A percentile compares a stretch with the other conserved stretches of the same genome.
These are phyloP conservation scores for Morphnarchus princeps DNA, from an alignment of 2,113 vertebrate genomes.

Conservation along the genomic window DNA sequence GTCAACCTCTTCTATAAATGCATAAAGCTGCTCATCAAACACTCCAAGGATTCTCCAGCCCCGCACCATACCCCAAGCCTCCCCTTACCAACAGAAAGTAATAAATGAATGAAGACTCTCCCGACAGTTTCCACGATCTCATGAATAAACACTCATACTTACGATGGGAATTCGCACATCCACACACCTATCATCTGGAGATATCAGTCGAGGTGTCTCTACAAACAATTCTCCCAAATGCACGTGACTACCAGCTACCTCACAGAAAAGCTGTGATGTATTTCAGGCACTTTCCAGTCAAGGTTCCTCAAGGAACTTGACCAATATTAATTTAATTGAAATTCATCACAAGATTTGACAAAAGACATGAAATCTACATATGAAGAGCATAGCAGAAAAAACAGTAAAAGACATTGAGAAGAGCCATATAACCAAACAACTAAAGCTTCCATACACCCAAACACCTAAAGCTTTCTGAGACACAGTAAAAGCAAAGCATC, in stretches of 20 bases:
- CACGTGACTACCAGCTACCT: neutral
- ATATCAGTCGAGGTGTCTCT: neutral
- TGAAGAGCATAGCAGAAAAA: neutral
- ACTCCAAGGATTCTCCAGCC: neutral
- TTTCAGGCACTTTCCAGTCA: neutral
- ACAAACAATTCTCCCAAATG: neutral
- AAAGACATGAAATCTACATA: neutral
- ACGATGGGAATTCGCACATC: neutral
- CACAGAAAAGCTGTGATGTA: neutral
- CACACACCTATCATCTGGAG: neutral
- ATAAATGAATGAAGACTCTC: neutral
- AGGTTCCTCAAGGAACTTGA: neutral
- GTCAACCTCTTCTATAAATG: constrained; percentile 60
- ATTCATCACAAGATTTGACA: neutral
- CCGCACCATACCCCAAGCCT: neutral
- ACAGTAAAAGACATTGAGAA: neutral
- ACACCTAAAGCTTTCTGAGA: neutral
- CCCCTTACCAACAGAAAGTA: neutral
- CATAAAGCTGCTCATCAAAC: constrained; percentile 62
- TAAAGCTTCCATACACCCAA: neutral
- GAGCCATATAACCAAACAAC: neutral
- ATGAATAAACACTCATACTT: neutral
- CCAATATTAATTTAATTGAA: neutral
- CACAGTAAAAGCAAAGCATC: neutral
- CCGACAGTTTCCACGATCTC: neutral